Evolutionary conservation across 92 coral and sea anemone species (phyloP).

Genomic region (Scolanthus callimorphus): DNA sequence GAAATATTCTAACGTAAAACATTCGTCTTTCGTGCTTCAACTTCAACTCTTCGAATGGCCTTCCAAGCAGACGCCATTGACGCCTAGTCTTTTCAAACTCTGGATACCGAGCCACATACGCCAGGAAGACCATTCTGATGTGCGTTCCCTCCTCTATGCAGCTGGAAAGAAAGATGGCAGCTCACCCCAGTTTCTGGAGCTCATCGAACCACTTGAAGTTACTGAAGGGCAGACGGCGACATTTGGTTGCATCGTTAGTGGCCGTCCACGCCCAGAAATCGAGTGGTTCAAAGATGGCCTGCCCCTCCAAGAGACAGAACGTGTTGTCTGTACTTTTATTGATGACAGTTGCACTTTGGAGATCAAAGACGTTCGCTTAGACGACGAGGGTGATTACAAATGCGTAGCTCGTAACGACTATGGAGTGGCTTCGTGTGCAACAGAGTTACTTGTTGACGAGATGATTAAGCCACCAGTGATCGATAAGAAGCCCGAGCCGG

Average conservation of each 20-base stretch:
- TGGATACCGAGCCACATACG: no score
- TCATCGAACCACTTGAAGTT: conserved; percentile 59
- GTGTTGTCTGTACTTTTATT: conserved; percentile 47
- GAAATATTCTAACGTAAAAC: no score
- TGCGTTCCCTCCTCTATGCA: conserved; percentile 37
- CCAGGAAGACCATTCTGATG: no score
- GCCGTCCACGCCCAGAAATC: conserved; percentile 57
- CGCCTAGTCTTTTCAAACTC: no score
- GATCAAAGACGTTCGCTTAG: conserved; percentile 41
- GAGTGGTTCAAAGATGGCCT: conserved; percentile 92
- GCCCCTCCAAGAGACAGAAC: conserved; percentile 45
- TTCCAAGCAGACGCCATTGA: no score
- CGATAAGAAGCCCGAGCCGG: conserved; percentile 57
- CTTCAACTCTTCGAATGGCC: no score
- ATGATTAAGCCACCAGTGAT: conserved; percentile 47
- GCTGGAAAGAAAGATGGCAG: conserved; percentile 62
- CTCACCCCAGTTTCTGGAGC: conserved; percentile 68
- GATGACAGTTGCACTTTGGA: conserved; percentile 49
- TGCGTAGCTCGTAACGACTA: conserved; percentile 77
- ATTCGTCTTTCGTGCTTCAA: no score
- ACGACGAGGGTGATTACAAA: conserved; percentile 91
- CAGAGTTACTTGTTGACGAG: conserved; percentile 81
- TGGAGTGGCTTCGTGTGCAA: conserved; percentile 77
- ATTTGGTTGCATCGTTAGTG: conserved; percentile 63
- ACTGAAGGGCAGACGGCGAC: conserved; percentile 66